These are phyloP conservation scores for Dolomedes plantarius DNA, from an alignment of 2,888 invertebrate genomes.

Conservation along the genomic window DNA sequence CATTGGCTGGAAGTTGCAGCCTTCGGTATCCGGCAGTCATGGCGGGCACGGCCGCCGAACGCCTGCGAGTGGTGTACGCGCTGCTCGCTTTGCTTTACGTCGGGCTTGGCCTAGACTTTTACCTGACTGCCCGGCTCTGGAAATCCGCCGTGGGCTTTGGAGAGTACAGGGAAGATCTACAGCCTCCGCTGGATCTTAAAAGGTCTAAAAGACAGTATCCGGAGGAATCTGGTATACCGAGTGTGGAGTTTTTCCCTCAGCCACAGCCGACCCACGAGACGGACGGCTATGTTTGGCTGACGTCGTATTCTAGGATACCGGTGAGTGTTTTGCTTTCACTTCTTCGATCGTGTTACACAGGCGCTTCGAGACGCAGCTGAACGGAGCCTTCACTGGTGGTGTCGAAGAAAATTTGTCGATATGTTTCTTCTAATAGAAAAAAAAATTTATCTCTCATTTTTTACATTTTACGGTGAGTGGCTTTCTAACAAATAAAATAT, in stretches of 20 bases:
- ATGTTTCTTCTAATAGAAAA: neutral
- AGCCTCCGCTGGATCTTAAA: neutral
- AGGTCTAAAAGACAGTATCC: conserved; percentile 30
- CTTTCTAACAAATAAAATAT: too few relatives aligned
- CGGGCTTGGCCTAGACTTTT: conserved; percentile 58
- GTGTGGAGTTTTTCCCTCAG: conserved; percentile 72
- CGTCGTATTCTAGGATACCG: conserved; percentile 90
- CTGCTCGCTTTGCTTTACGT: conserved; percentile 53
- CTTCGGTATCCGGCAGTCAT: conserved; percentile 36
- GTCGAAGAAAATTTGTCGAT: neutral
- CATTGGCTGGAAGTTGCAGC: conserved; percentile 68
- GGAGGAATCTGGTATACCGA: conserved; percentile 64
- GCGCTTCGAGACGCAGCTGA: neutral
- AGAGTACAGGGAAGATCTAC: neutral
- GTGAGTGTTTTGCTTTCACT: conserved; percentile 78
- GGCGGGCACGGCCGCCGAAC: conserved; percentile 54
- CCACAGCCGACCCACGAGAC: conserved; percentile 71
- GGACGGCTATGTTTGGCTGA: conserved; percentile 83
- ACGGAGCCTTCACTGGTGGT: too few relatives aligned
- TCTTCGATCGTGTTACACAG: neutral
- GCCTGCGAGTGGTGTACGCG: conserved; percentile 49
- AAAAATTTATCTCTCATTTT: neutral
- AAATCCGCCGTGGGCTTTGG: neutral
- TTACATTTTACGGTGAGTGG: too few relatives aligned
- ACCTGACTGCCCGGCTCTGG: conserved; percentile 50